Percentiles rank a stretch among this genome's conserved stretches.
Evolutionary conservation across 2,113 vertebrate genomes (phyloP).

Genomic region (Campylorhamphus procurvoides): DNA sequence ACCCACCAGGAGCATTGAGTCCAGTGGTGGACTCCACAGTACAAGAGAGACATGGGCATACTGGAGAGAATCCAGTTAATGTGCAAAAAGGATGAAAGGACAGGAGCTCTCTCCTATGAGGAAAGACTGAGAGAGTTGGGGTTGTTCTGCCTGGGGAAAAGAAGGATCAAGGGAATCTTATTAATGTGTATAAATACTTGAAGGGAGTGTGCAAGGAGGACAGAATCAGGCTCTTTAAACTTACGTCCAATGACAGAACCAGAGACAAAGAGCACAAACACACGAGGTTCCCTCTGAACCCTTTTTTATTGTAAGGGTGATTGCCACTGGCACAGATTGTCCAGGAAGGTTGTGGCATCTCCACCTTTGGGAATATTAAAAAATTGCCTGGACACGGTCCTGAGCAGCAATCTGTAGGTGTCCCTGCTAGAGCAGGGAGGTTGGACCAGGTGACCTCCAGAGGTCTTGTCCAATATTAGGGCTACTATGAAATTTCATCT

Average conservation of each 20-base stretch:
- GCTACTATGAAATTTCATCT: background rate
- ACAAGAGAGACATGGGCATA: background rate
- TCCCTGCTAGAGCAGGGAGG: background rate
- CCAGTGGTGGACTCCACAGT: background rate
- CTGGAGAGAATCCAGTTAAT: background rate
- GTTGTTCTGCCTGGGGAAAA: background rate
- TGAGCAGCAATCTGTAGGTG: background rate
- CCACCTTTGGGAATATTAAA: background rate
- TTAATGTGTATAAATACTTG: background rate
- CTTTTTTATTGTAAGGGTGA: background rate
- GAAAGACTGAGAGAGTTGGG: background rate
- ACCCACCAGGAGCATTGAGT: accelerated
- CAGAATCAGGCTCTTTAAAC: background rate
- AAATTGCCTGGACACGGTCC: background rate
- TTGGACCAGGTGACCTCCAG: background rate
- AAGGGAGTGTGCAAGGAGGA: background rate
- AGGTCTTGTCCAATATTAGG: background rate
- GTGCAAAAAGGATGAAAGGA: background rate
- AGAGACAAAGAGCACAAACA: background rate
- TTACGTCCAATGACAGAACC: no score
- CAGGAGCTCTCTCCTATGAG: background rate
- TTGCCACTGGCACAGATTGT: background rate
- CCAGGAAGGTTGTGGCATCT: background rate
- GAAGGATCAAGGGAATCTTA: background rate
- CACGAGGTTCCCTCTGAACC: background rate